Evolutionary conservation across 2,113 vertebrate species (phyloP), one percentile per base, ranked within the genome.

Genomic region (Catharus bicknelli): DNA sequence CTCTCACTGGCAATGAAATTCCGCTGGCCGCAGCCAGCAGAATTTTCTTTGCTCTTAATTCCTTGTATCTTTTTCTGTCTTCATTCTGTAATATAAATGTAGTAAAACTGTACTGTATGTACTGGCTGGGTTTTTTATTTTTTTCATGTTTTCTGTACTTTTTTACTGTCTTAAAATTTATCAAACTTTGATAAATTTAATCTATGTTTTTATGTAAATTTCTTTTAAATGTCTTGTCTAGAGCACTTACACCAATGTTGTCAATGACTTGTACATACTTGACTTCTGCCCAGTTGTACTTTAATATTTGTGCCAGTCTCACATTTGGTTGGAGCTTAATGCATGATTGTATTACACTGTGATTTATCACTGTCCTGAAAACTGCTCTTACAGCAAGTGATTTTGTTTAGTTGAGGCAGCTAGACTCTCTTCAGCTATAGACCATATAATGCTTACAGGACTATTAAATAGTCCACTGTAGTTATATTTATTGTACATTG

Each of bases 161-260:
- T 97, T 97, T 97, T 98, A 97, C 93, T 80, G 94, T 97, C 96
- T 93, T 77, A 94, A 98, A 98, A 98, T 98, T 98, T 98, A 98
- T 98, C 97, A 97, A 89, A 55, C 53, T 95, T 98, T 98, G 98
- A 98, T 98, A 98, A 98, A 98, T 98, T 98, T 97, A 83, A 63
- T 93, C 86, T 91, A 54, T 96, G 94, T 95, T 93, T 97, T 96
- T 91, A 74, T 97, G 97, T 97, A 98, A 93, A 96, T 97, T 97
- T 97, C 63, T 96, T 98, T 97, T 95, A 62, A 97, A 96, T 97
- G 97, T 98, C 96, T 95, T 96, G 96, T 97, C 96, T 91, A 85
- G 69, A 93, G 83, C 96, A 93, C 90, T 97, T 94, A 90, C 95
- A 93, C 91, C 90, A 61, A 95, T 96, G 85, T 97, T 97, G 90